These are phyloP conservation scores for Microtus oregoni DNA, from an alignment of 2,113 vertebrate genomes.

Conservation along the genomic window DNA sequence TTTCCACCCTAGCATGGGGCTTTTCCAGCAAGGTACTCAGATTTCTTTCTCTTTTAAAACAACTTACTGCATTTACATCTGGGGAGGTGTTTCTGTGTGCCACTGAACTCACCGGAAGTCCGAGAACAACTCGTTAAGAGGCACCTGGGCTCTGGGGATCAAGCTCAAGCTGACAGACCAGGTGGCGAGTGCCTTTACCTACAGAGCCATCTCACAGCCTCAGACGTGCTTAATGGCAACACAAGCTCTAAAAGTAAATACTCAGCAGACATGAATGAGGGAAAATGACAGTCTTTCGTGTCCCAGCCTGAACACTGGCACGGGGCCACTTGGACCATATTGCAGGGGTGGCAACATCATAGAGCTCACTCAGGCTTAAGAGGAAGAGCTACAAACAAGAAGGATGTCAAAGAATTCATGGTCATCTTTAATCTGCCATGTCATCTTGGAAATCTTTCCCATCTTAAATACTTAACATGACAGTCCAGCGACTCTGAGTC, in stretches of 20 bases:
- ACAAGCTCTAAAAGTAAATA: not conserved
- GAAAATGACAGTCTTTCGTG: not conserved
- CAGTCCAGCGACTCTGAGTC: not conserved
- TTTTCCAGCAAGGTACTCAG: not conserved
- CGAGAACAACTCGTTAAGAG: not conserved
- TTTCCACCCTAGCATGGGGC: fast-evolving
- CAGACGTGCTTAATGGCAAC: not conserved
- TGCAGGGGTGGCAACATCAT: not conserved
- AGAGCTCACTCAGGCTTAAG: not conserved
- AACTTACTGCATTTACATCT: too few relatives aligned
- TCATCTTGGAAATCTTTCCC: not conserved
- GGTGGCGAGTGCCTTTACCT: not conserved
- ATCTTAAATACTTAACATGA: not conserved
- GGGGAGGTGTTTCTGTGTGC: not conserved
- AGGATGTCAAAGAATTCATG: not conserved
- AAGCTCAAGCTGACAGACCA: not conserved
- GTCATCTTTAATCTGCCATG: not conserved
- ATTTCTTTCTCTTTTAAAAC: not conserved
- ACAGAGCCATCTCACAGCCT: not conserved
- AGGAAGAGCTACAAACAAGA: not conserved
- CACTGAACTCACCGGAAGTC: not conserved
- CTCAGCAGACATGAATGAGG: not conserved
- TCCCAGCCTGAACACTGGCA: not conserved
- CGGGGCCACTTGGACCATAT: not conserved
- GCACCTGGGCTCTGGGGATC: not conserved